phyloP scores from a whole-genome alignment of 2,888 invertebrate genomes.

The Volucella inflata region DNA sequence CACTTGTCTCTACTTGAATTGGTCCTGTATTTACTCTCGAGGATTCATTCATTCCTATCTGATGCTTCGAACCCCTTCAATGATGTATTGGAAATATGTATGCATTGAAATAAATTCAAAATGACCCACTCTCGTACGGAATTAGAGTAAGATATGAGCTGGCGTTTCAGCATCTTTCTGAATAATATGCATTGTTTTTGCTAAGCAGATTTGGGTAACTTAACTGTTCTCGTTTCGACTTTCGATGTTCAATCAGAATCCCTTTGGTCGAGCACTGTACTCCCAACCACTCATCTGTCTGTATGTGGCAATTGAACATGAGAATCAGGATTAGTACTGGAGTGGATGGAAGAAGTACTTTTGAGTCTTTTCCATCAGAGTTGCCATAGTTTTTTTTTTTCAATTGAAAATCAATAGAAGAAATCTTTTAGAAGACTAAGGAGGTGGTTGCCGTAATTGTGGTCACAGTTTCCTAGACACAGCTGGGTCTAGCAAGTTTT shows the following conservation, averaged over 20 bases:
- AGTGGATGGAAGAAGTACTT: background rate
- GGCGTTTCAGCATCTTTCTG: background rate
- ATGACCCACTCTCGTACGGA: conserved; percentile 6
- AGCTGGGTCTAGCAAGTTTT: too few relatives aligned
- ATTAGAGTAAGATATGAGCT: conserved; percentile 2
- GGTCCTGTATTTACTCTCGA: background rate
- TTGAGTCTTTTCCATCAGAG: conserved; percentile 7
- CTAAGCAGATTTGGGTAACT: background rate
- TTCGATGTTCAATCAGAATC: conserved; percentile 21
- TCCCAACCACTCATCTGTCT: background rate
- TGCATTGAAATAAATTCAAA: conserved; percentile 26
- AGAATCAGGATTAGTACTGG: conserved; percentile 8
- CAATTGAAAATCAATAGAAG: too few relatives aligned
- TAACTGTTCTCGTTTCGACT: background rate
- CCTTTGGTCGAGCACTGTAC: conserved; percentile 42
- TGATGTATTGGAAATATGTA: background rate
- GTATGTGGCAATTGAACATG: conserved; percentile 6
- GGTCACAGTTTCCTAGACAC: too few relatives aligned
- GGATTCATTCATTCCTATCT: background rate
- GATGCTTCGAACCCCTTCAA: background rate
- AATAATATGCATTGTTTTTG: conserved; percentile 17
- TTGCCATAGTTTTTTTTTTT: background rate
- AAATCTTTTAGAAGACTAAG: too few relatives aligned
- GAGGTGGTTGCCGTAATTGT: too few relatives aligned
- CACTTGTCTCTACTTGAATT: background rate